Base-by-base conservation (phyloP, 2,888 invertebrate genomes). In the Philereme vetulata region DNA sequence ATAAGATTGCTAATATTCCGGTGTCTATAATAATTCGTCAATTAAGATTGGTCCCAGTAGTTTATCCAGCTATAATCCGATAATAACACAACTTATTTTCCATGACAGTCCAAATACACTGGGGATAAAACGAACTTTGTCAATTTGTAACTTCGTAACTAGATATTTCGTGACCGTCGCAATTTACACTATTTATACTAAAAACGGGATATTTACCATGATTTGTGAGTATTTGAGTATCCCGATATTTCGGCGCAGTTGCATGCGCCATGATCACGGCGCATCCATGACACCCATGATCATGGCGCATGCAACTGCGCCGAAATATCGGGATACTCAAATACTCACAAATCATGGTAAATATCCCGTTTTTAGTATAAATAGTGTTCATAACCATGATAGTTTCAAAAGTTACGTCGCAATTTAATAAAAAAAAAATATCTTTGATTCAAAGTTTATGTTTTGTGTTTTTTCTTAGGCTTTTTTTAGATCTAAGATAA, bases 41-140 rank as follows among this genome's bases (percentile, higher is more conserved):
- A 62, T 62, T 67, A 62, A 44, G 7, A 8, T 50, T 46, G 35
- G 44, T 58, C 62, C 51, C 63, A 57, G 65, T 54, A 56, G 59
- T 48, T 65, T 43, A 35, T 59, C 54, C 46, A 36, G 48, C 36
- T 53, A 52, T 67, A 63, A 61, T 63, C 60, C 50, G 50, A 59
- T 62, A 56, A 62, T 56, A 53, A 40, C 59, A 51, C 50, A 62
- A 61, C 48, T 56, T 57, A 56, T 57, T 51, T 45, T 32, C n/a
- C 49, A 49, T 10, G 48, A 46, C 46, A 56, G 38, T 54, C 60
- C 59, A 49, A 35, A 40, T 42, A 48, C 47, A 55, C 32, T 4
- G 21, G 9, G 43, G 34, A 45, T 38, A 50, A 4, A 34, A 56
- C 45, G 42, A 47, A 42, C 38, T 49, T 4, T 35, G 33, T 34